Conservation (phyloP, 2,888 invertebrate genomes). For the Drosophila parthenogenetica region DNA sequence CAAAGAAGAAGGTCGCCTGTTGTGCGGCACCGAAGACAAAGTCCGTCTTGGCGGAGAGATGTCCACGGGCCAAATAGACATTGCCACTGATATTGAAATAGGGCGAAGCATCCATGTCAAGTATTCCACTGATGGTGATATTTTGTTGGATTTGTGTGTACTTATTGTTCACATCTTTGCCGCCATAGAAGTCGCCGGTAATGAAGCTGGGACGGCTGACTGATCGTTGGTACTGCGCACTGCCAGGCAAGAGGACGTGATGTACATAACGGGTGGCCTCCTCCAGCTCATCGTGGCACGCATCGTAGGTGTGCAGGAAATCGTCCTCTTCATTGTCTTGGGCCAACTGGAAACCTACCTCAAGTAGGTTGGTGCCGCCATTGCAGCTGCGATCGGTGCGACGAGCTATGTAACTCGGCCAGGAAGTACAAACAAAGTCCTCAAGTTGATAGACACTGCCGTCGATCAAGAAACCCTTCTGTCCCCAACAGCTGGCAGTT, state of each 20-base stretch:
- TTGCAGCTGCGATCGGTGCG: slow-evolving; percentile 77
- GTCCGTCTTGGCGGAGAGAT: slow-evolving; percentile 86
- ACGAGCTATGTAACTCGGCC: slow-evolving; percentile 77
- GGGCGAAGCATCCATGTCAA: slow-evolving; percentile 79
- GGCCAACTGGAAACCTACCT: slow-evolving; percentile 83
- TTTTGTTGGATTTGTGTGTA: slow-evolving; percentile 84
- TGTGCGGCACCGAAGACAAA: slow-evolving; percentile 86
- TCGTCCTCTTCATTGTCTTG: slow-evolving; percentile 29
- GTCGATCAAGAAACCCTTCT: slow-evolving; percentile 67
- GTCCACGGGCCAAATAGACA: slow-evolving; percentile 85
- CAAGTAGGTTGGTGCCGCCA: slow-evolving; percentile 77
- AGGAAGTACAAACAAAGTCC: slow-evolving; percentile 80
- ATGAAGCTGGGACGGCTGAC: slow-evolving; percentile 83
- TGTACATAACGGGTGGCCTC: slow-evolving; percentile 84
- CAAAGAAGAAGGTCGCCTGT: slow-evolving; percentile 86
- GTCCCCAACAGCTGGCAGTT: slow-evolving; percentile 74
- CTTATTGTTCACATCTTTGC: slow-evolving; percentile 77
- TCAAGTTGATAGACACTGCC: slow-evolving; percentile 73
- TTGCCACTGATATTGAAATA: slow-evolving; percentile 71
- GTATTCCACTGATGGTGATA: slow-evolving; percentile 79
- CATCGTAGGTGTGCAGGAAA: slow-evolving; percentile 83
- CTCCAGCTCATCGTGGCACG: slow-evolving; percentile 84
- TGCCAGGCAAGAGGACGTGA: slow-evolving; percentile 83
- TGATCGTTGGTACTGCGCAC: slow-evolving; percentile 84
- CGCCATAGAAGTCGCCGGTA: slow-evolving; percentile 81